Base-by-base conservation (phyloP, 1,140 invertebrate species). In the Pinna nobilis region DNA sequence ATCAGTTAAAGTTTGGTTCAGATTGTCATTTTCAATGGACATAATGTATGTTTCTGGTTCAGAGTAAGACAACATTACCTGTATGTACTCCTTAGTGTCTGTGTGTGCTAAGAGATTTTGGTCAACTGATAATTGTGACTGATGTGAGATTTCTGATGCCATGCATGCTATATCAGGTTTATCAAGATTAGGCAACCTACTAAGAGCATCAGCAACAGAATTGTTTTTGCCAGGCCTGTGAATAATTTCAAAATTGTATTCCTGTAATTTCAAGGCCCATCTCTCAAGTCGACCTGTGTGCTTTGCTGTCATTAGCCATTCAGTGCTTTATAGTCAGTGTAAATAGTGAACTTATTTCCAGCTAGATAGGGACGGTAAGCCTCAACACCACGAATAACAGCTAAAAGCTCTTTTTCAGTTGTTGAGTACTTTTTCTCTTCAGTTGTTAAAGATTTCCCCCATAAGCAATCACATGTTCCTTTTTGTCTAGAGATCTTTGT, bases 321-420 rank as follows among this genome's bases (percentile, higher is more conserved):
- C 1, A 69, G 55, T 2, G 53, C 67, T 11, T 20, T 59, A 41
- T 69, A 55, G 30, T 69, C 53, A 33, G 67, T 69, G 23, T 59
- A 28, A 1, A 69, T 49, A 11, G 67, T 69, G 32, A 69, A 69
- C n/a, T 69, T 55, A 44, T 7, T 49, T 6, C 41, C 41, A 47
- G 7, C 25, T 2, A 69, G 20, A 60, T 69, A 69, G 18, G 67
- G 67, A 7, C 67, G 35, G 49, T 60, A 69, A 37, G 67, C 67
- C 32, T 69, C 37, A 20, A 69, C 35, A 13, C 67, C 67, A 41
- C 32, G 35, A 2, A 69, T 23, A 20, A 69, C 32, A 35, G 67
- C 67, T 32, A 41, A 47, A 37, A 55, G 37, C 15, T 69, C 67
- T 60, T 69, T 69, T 23, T 69, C 67, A 20, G 67, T 35, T 0